These are phyloP conservation scores for Scelioninae gen. 2 DNA, from an alignment of 2,888 invertebrate species.

Conservation along the genomic window DNA sequence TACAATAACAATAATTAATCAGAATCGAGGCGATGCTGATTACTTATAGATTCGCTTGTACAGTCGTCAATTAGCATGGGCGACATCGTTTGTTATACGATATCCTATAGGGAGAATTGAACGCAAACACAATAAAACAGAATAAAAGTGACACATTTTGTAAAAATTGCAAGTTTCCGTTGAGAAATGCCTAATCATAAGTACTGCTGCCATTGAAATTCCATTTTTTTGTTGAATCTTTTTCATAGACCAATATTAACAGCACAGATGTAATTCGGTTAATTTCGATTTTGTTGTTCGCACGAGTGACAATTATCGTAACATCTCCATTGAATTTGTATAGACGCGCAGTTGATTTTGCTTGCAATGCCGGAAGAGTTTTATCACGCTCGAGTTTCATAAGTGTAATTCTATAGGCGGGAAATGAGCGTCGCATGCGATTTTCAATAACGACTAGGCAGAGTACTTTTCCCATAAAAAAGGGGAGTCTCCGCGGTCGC, in stretches of 20 bases:
- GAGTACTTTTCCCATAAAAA: conserved; percentile 60
- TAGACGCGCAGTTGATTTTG: conserved; percentile 53
- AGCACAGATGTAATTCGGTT: too few relatives aligned
- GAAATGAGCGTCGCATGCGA: conserved; percentile 60
- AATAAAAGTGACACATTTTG: too few relatives aligned
- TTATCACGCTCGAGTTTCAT: conserved; percentile 57
- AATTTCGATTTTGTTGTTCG: background rate
- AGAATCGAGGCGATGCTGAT: conserved; percentile 36
- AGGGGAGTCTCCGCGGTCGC: conserved; percentile 51
- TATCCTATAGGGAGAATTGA: too few relatives aligned
- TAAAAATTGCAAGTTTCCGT: too few relatives aligned
- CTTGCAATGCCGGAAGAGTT: conserved; percentile 49
- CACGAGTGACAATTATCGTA: conserved; percentile 37
- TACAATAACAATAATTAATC: conserved; percentile 55
- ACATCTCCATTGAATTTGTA: conserved; percentile 49
- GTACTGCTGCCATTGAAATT: too few relatives aligned
- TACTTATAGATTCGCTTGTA: conserved; percentile 40
- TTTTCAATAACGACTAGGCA: conserved; percentile 60
- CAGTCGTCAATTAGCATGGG: conserved; percentile 34
- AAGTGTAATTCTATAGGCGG: conserved; percentile 55
- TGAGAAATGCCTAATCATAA: too few relatives aligned
- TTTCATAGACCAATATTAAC: too few relatives aligned
- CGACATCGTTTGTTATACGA: conserved; percentile 10
- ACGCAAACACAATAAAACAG: too few relatives aligned
- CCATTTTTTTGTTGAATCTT: too few relatives aligned